Percentiles rank a stretch among this genome's conserved stretches.
Conservation (phyloP, 2,888 invertebrate genomes). For the Azorinus chamasolen region DNA sequence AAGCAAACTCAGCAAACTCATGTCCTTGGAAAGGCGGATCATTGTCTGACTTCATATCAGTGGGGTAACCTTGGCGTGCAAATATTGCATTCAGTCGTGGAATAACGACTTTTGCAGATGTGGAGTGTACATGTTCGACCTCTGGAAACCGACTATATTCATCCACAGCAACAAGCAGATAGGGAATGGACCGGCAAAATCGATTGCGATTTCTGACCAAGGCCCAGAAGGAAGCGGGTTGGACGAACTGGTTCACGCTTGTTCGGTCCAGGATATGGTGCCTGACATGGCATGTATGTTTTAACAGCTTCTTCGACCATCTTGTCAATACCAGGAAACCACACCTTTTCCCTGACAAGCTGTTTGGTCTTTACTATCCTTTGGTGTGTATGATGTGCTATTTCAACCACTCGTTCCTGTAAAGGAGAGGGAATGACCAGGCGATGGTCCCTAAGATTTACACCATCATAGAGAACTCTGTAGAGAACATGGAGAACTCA, state of each 20-base stretch:
- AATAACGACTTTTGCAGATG: no score
- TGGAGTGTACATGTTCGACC: conserved; percentile 27
- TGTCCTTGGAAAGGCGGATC: conserved; percentile 60
- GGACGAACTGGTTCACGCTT: conserved; percentile 38
- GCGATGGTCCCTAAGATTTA: conserved; percentile 31
- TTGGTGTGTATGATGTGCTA: conserved; percentile 41
- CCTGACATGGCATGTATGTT: conserved; percentile 59
- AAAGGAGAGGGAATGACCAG: conserved; percentile 38
- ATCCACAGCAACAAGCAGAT: conserved; percentile 34
- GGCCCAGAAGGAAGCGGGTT: conserved; percentile 28
- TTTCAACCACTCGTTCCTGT: conserved; percentile 34
- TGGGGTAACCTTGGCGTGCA: conserved; percentile 38
- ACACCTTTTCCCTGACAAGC: no score
- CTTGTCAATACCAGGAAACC: no score
- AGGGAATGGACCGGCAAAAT: conserved; percentile 46
- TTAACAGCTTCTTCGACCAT: conserved; percentile 53
- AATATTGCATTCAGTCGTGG: conserved; percentile 30
- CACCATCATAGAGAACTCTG: conserved; percentile 30
- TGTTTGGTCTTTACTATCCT: conserved; percentile 48
- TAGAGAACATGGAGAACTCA: conserved; percentile 6
- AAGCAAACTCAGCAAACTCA: conserved; percentile 58
- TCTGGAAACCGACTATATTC: conserved; percentile 42
- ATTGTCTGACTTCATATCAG: conserved; percentile 47
- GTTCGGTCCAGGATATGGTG: conserved; percentile 27
- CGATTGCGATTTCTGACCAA: conserved; percentile 36